Base-by-base conservation (phyloP, 1,140 invertebrate species). In the Harpegnathos saltator region DNA sequence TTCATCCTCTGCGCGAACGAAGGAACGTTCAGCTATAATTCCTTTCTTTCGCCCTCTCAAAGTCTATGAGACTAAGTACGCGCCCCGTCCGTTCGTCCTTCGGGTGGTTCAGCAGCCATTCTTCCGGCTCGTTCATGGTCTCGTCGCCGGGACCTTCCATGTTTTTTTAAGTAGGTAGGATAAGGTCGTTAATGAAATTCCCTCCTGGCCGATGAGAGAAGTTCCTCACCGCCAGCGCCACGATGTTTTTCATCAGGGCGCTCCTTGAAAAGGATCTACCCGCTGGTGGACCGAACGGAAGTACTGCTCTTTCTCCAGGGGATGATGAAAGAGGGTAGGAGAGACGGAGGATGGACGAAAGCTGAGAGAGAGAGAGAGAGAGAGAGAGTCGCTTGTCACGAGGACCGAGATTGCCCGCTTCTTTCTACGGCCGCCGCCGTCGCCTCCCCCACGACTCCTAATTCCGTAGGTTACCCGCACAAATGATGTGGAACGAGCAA, bases 141-240 rank as follows among this genome's bases (percentile, higher is more conserved):
- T 56, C 69, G 58, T 68, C 85, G 65, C 38, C 69, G 65, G 54
- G 48, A 86, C 74, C 71, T 69, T 71, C 85, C 68, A 80, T 87
- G 86, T 84, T 87, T 89, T 81, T 86, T 89, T 81, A 86, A 86
- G 74, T 82, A 88, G 84, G 74, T 85, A 82, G 75, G 82, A 83
- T 89, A 84, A 86, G 74, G 73, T 84, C 89, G 82, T 88, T 90
- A 91, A 90, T 90, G 90, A 90, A 90, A 91, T 91, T 88, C 81
- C 69, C 85, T 87, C 72, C 52, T 71, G 80, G 72, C 71, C 83
- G 59, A 80, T 56, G 58, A 58, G n/a, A 65, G 56, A 52, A 77
- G 73, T 63, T 84, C 83, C 75, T 82, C 73, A 80, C 17, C 56
- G 68, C 85, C 26, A 63, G 54, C 78, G 33, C 29, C 66, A 61